Base-by-base conservation (phyloP, 2,888 invertebrate species). In the Prenolepis imparis region DNA sequence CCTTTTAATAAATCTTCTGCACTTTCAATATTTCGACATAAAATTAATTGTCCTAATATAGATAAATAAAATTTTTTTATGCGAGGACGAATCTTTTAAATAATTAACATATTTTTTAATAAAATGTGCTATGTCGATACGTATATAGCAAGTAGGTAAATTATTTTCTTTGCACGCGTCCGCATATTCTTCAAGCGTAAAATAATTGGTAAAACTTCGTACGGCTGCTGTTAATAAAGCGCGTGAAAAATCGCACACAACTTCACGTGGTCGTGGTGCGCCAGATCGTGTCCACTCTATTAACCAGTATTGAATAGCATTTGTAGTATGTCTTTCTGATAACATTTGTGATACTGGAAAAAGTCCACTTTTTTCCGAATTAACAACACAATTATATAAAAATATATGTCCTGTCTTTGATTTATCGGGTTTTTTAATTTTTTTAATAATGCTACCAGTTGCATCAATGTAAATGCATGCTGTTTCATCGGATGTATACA, bases 1-100 rank as follows among this genome's bases (percentile, higher is more conserved):
- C 9, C 15, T 57, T 36, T 72, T 57, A 57, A 18, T 39, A 57
- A 24, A 5, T 55, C 55, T 15, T 8, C 21, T 36, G 70, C 70
- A 4, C 12, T 3, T 15, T 55, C 36, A 11, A 55, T 15, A 52
- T 70, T 11, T 8, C 18, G 41, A 24, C 55, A 55, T 36, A 70
- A 36, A 55, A 70, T 68, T 24, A 70, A 36, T 70, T 70, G 36
- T 9, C 70, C 55, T 36, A 39, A 6, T 21, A 18, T 2, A 2
- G 12, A 21, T 15, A 55, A 24, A 70, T 70, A 70, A 55, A 70
- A 70, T 55, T 55, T 36, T 18, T 70, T 70, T 8, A 70, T 70
- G 4, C 39, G 36, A 15, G 36, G 8, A 18, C 5, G 0, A 15
- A n/a, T 72, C 12, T 11, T 72, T 57, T 11, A 72, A 57, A 39